Base-by-base conservation (phyloP, 2,797 vertebrate genomes). In the Darevskia mixta region DNA sequence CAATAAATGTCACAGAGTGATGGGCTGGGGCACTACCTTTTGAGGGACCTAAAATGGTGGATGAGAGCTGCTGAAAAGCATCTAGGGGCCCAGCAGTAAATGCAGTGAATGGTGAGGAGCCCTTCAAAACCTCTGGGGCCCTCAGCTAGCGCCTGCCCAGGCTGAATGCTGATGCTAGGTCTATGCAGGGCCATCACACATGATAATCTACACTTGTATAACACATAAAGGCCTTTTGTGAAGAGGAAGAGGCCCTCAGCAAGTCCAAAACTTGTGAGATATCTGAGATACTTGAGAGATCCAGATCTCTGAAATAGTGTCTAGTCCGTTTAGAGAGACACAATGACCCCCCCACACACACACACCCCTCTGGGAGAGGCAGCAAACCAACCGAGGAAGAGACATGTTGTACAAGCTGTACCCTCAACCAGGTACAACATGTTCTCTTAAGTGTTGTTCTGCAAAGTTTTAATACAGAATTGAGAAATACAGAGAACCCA, bases 401-500 rank as follows among this genome's bases (percentile, higher is more conserved):
- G 13, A 49, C 8, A 23, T 10, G 25, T 23, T 0, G 0, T 85
- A n/a, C 82, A 85, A 87, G 84, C 71, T 27, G 71, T 23, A 90
- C 35, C 72, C 87, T 79, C 35, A 15, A 6, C 29, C n/a, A n/a
- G 61, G 64, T 72, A 77, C 49, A 49, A 4, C n/a, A 77, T 61
- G 81, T 88, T 86, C 86, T 86, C 43, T 82, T 61, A 89, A 82
- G 55, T 55, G 25, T 69, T 86, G 32, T 85, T 91, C 78, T 49
- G 80, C 72, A 77, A 75, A 92, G n/a, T 8, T 90, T 80, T 81
- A 32, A 71, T 67, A 29, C 77, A 79, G 82, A 92, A 82, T 66
- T 58, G 20, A 85, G 38, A 88, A 82, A 27, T 85, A 43, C 45
- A 29, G 61, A 55, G n/a, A 71, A 38, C 13, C 43, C 69, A 43